Percentiles rank a stretch among this genome's conserved stretches.
These are phyloP conservation scores for Zele albiditarsus DNA, from an alignment of 2,888 invertebrate genomes.

Conservation along the genomic window DNA sequence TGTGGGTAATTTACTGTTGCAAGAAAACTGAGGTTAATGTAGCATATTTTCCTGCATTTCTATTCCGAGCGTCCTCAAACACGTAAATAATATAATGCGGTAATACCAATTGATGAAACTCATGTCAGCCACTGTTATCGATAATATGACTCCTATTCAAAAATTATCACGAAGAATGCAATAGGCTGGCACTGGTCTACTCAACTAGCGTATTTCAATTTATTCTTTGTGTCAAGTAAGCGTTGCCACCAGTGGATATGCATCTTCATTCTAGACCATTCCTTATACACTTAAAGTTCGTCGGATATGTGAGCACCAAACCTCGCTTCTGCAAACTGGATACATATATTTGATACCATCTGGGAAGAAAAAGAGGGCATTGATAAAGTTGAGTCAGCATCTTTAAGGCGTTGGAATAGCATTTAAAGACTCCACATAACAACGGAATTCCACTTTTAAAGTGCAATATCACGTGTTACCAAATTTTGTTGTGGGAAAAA, in stretches of 20 bases:
- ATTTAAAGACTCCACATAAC: not conserved
- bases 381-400: conserved; percentile 59
- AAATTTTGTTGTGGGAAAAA: not conserved
- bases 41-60: no score
- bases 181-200: no score
- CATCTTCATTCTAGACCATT: not conserved
- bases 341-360: not conserved
- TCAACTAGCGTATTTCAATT: not conserved
- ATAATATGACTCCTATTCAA: no score
- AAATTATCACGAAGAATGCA: no score
- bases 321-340: no score
- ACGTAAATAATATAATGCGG: no score
- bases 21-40: no score
- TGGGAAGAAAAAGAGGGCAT: conserved; percentile 44
- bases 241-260: not conserved
- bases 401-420: conserved; percentile 49
- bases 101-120: no score
- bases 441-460: conserved; percentile 2
- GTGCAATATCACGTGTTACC: not conserved
- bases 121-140: no score
- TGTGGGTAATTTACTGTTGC: no score
- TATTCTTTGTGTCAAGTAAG: not conserved
- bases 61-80: no score
- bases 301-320: not conserved
- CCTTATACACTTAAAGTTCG: not conserved